Percentiles rank a stretch among this genome's conserved stretches.
phyloP scores from a whole-genome alignment of 2,888 invertebrate genomes.

The Drosophila borealis region DNA sequence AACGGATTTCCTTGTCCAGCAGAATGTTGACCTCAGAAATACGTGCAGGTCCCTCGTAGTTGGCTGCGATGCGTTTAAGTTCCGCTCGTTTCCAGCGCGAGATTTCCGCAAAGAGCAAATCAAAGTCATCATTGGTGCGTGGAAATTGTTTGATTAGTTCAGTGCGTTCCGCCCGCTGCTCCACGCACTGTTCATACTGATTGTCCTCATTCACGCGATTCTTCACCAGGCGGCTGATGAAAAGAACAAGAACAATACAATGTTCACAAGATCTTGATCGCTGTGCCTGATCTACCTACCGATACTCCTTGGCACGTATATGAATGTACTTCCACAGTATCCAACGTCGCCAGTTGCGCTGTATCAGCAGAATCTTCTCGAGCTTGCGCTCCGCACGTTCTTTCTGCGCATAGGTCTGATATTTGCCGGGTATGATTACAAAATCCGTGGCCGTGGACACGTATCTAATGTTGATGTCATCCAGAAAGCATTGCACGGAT shows the following conservation, averaged over 20 bases:
- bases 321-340: slow-evolving; percentile 85
- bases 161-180: slow-evolving; percentile 86
- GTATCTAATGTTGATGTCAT: slow-evolving; percentile 81
- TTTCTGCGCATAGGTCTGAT: slow-evolving; percentile 89
- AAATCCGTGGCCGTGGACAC: slow-evolving; percentile 88
- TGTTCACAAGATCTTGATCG: slow-evolving; percentile 18
- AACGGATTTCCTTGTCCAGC: slow-evolving; percentile 89
- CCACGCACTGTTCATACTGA: slow-evolving; percentile 76
- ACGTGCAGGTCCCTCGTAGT: slow-evolving; percentile 89
- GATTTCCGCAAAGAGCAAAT: slow-evolving; percentile 88
- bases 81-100: slow-evolving; percentile 84
- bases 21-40: slow-evolving; percentile 89
- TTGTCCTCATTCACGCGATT: slow-evolving; percentile 78
- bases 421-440: slow-evolving; percentile 87
- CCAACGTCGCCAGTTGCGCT: slow-evolving; percentile 86
- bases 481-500: slow-evolving; percentile 82
- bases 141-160: slow-evolving; percentile 90
- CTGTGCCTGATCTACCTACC: slow-evolving; percentile 61
- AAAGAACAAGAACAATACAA: background rate
- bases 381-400: slow-evolving; percentile 86
- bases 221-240: slow-evolving; percentile 85
- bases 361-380: slow-evolving; percentile 88
- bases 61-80: slow-evolving; percentile 88
- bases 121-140: slow-evolving; percentile 89
- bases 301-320: slow-evolving; percentile 86